Evolutionary conservation across 2,113 vertebrate species (phyloP).

Genomic region (Saccopteryx bilineata): DNA sequence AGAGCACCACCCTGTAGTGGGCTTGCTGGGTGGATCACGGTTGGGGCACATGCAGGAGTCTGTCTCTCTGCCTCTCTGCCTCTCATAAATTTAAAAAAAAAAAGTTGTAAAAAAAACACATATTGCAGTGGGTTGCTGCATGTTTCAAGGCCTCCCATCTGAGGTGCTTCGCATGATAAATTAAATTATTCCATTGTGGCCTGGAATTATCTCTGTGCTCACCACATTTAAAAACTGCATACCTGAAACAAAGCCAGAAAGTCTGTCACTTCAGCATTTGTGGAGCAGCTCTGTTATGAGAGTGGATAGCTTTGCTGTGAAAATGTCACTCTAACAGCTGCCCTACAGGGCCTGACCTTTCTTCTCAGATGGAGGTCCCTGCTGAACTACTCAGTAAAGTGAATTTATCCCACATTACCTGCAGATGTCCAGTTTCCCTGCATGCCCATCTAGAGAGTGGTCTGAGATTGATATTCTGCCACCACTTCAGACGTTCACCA

Average conservation of each 20-base stretch:
- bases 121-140: background rate
- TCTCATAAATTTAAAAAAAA: too few species aligned
- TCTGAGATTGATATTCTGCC: background rate
- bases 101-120: background rate
- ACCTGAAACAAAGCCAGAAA: background rate
- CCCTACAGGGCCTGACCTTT: conserved; percentile 46
- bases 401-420: background rate
- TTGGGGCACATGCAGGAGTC: too few species aligned
- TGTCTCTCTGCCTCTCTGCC: too few species aligned
- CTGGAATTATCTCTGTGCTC: background rate
- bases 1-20: too few species aligned
- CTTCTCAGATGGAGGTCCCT: conserved; percentile 40
- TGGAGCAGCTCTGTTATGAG: conserved; percentile 11
- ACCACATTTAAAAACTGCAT: conserved; percentile 43
- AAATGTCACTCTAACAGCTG: conserved; percentile 49
- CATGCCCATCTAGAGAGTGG: background rate
- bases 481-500: background rate
- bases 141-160: background rate
- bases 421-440: conserved; percentile 8
- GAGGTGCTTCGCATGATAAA: background rate
- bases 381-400: background rate
- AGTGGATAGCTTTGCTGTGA: conserved; percentile 40
- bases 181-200: background rate
- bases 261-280: background rate
- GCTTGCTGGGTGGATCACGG: too few species aligned